Evolutionary conservation across 2,888 invertebrate genomes (phyloP), one percentile per base, ranked within the genome.

Genomic region (Trypoxylon attenuatum): DNA sequence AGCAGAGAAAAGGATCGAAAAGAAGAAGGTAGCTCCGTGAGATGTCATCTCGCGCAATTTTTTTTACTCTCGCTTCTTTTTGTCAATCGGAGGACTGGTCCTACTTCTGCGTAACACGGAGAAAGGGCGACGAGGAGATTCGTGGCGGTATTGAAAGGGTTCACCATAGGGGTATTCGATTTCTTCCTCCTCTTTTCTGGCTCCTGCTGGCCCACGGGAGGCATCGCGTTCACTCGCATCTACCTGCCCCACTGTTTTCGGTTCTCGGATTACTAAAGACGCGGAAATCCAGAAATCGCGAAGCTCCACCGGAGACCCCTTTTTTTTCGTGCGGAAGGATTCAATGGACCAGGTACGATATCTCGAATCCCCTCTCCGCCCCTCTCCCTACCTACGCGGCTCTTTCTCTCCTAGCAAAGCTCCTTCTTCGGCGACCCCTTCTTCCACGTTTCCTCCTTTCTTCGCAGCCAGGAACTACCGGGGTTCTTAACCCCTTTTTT

Each of bases 41-140:
- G 82, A 84, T 86, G 86, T 85, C 86, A 85, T 87, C 85, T 87
- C 77, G 84, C 84, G 83, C 84, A 82, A 84, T 83, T 83, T 82
- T 80, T 76, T 77, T 76, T 77, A 65, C 57, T 57, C 47, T 60
- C 59, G 47, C 47, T 51, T 47, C 27, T 47, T 50, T 59, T 50
- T 25, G 23, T 56, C 19, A 18, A 64, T 45, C 50, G 51, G 18
- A 13, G 5, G 41, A 39, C 50, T 33, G 55, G 55, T 27, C 67
- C 42, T 56, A 58, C 58, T 67, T 66, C 52, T 66, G n/a, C n/a
- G n/a, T n/a, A n/a, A n/a, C n/a, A n/a, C n/a, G n/a, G n/a, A n/a
- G n/a, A n/a, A 29, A 57, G 49, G 47, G 47, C 55, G 53, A 25
- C 5, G 27, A 38, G 13, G 49, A 63, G 57, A 73, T 64, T 51